Evolutionary conservation across 2,888 invertebrate genomes (phyloP).

Genomic region (Harpalus rufipes): DNA sequence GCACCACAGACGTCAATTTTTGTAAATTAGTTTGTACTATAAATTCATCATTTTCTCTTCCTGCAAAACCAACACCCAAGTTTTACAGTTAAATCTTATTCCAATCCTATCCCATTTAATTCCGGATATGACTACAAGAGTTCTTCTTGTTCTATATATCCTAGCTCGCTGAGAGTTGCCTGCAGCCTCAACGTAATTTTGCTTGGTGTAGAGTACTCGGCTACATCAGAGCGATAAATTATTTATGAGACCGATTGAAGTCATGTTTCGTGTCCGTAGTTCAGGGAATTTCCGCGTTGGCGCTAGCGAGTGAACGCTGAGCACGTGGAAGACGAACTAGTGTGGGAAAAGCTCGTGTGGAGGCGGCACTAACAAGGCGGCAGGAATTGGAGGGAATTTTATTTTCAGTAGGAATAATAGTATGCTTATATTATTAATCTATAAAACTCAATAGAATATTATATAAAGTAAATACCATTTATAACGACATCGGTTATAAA

Average conservation of each 20-base stretch:
- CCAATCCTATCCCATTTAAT: constrained; percentile 10
- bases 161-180: background rate
- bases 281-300: constrained; percentile 30
- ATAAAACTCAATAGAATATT: no score
- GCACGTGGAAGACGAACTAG: constrained; percentile 24
- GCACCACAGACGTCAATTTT: no score
- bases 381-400: background rate
- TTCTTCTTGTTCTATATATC: constrained; percentile 10
- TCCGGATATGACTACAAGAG: constrained; percentile 15
- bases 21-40: no score
- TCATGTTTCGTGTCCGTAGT: constrained; percentile 33
- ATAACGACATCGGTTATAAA: no score
- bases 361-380: constrained; percentile 4
- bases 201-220: background rate
- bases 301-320: background rate
- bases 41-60: background rate
- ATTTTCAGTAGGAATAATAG: background rate
- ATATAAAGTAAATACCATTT: no score
- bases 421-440: no score
- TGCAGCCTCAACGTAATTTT: background rate
- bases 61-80: background rate
- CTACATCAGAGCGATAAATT: constrained; percentile 21
- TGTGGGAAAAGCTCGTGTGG: background rate
- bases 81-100: background rate
- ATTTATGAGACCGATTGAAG: constrained; percentile 32